Conservation (phyloP, 2,888 invertebrate genomes). For the Drosophila percnosoma region DNA sequence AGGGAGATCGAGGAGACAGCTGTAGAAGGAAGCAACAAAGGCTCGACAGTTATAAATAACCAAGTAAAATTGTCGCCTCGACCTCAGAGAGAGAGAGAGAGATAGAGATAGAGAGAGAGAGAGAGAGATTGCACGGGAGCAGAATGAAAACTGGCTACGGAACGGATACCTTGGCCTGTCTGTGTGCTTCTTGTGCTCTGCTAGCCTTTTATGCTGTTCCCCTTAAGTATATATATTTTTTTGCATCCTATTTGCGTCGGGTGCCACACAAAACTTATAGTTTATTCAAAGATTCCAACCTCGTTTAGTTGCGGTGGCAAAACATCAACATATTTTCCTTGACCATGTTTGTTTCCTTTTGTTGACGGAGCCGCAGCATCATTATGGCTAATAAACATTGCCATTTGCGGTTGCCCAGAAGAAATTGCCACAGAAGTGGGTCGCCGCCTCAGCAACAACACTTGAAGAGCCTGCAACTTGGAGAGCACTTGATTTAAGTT, state of each 20-base stretch:
- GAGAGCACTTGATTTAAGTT: conserved; percentile 7
- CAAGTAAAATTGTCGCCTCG: conserved; percentile 71
- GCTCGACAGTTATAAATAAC: conserved; percentile 78
- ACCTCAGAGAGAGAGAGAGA: conserved; percentile 20
- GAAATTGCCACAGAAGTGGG: conserved; percentile 52
- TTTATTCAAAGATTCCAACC: conserved; percentile 70
- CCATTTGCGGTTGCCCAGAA: conserved; percentile 69
- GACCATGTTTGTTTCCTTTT: conserved; percentile 37
- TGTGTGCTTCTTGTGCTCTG: conserved; percentile 10
- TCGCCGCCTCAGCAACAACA: conserved; percentile 33
- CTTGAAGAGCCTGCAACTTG: conserved; percentile 11
- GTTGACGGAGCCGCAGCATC: conserved; percentile 68
- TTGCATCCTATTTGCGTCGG: conserved; percentile 37
- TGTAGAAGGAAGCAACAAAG: conserved; percentile 23
- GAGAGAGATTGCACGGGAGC: not conserved
- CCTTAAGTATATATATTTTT: conserved; percentile 15
- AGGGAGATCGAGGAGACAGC: not conserved
- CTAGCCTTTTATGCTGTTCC: conserved; percentile 11
- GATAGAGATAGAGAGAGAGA: not conserved
- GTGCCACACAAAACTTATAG: conserved; percentile 68
- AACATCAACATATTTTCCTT: conserved; percentile 59
- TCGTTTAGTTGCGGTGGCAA: conserved; percentile 23
- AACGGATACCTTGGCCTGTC: conserved; percentile 60
- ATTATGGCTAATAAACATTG: conserved; percentile 79
- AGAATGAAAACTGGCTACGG: conserved; percentile 26